phyloP scores from a whole-genome alignment of 1,140 invertebrate species.

The Aphelenchoides besseyi region DNA sequence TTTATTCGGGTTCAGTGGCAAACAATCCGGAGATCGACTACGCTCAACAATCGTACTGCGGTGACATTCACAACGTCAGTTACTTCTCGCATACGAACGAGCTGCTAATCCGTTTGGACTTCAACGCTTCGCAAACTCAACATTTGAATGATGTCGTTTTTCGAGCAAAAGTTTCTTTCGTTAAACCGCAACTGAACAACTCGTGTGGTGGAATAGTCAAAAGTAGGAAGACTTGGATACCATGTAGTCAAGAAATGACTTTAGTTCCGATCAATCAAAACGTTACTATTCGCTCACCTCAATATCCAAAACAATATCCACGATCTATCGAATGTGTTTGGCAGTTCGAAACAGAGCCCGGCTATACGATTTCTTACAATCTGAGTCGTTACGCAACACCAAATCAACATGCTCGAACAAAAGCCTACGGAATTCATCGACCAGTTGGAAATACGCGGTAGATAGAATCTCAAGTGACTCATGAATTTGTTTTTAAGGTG shows the following conservation, averaged over 20 bases:
- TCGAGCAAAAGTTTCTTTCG: conserved; percentile 14
- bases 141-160: conserved; percentile 25
- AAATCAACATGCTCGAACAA: not conserved
- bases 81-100: conserved; percentile 52
- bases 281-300: conserved; percentile 61
- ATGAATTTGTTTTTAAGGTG: conserved; percentile 31
- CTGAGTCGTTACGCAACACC: conserved; percentile 4
- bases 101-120: conserved; percentile 32
- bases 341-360: conserved; percentile 37
- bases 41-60: conserved; percentile 21
- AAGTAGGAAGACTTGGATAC: not conserved
- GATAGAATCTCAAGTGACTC: not conserved
- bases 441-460: not conserved
- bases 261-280: conserved; percentile 10
- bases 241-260: not conserved
- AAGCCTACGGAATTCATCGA: not conserved
- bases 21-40: not conserved
- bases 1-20: conserved; percentile 19
- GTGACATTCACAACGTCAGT: conserved; percentile 24
- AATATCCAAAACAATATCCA: conserved; percentile 57
- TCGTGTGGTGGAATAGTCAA: conserved; percentile 20
- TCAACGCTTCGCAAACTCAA: conserved; percentile 9
- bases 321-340: conserved; percentile 36
- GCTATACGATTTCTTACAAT: conserved; percentile 30
- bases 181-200: not conserved